Percentiles rank a stretch among this genome's conserved stretches.
Conservation (phyloP, 2,113 vertebrate species). For the Poeciliopsis turrubarensis region DNA sequence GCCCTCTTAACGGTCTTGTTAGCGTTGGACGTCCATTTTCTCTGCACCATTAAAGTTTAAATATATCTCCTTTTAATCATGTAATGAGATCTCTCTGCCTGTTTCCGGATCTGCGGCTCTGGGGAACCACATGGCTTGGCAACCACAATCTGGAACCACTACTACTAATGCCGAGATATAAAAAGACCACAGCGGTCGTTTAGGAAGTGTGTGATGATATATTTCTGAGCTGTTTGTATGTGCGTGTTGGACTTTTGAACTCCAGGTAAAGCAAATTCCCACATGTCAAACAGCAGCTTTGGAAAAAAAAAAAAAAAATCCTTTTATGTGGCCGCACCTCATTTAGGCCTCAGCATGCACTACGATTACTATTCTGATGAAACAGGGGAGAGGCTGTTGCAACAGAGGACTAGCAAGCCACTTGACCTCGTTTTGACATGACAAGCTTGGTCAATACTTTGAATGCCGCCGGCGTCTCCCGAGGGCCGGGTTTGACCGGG, state of each 20-base stretch:
- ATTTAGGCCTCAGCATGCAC: conserved; percentile 47
- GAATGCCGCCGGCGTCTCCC: neutral
- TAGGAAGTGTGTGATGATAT: conserved; percentile 43
- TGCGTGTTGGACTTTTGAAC: conserved; percentile 59
- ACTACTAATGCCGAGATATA: conserved; percentile 55
- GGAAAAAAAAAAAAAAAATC: neutral
- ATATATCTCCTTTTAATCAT: conserved; percentile 55
- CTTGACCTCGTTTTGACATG: conserved; percentile 45
- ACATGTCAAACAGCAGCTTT: conserved; percentile 54
- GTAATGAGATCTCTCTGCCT: conserved; percentile 44
- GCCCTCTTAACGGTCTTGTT: conserved; percentile 34
- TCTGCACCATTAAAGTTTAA: conserved; percentile 51
- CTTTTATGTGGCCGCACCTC: conserved; percentile 46
- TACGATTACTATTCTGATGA: conserved; percentile 56
- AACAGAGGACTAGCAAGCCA: conserved; percentile 33
- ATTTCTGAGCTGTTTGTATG: conserved; percentile 29
- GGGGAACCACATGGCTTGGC: conserved; percentile 7
- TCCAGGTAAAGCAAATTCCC: conserved; percentile 67
- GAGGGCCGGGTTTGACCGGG: conserved; percentile 17
- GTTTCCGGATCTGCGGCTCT: conserved; percentile 43
- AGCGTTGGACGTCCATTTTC: conserved; percentile 32
- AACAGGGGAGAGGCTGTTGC: conserved; percentile 29
- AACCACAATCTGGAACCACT: conserved; percentile 39
- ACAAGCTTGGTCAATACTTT: neutral
- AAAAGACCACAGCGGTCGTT: conserved; percentile 45